Evolutionary conservation across 2,113 vertebrate species (phyloP).

Genomic region (Vulpes lagopus): DNA sequence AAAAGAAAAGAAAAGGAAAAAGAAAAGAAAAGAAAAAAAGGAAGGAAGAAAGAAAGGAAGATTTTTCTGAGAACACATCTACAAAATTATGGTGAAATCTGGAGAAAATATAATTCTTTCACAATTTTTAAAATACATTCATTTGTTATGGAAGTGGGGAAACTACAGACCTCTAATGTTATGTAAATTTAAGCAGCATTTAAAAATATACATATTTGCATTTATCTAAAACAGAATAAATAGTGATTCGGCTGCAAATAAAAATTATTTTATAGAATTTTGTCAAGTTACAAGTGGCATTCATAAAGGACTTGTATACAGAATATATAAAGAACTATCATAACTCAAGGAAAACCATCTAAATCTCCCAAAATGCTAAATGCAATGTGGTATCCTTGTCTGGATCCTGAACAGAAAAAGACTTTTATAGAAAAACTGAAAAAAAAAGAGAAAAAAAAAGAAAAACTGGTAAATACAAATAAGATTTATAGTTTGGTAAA

Average conservation of each 20-base stretch:
- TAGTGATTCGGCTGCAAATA: constrained; percentile 4
- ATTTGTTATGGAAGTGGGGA: not conserved
- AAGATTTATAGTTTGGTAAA: not conserved
- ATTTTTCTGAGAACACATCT: not conserved
- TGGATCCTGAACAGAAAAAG: not conserved
- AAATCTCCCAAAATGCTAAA: constrained; percentile 31
- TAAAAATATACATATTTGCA: not conserved
- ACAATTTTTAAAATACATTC: not conserved
- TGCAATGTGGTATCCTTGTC: not conserved
- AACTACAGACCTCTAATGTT: not conserved
- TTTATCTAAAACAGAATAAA: not conserved
- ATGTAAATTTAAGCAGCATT: not conserved
- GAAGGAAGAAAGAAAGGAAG: too few species aligned
- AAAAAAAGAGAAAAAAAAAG: not conserved
- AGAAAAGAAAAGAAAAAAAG: too few species aligned
- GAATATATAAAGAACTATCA: not conserved
- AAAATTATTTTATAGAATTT: not conserved
- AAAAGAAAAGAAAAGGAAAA: too few species aligned
- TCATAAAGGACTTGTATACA: not conserved
- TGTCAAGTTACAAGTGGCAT: not conserved
- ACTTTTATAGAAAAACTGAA: not conserved
- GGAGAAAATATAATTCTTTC: not conserved
- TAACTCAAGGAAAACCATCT: not conserved
- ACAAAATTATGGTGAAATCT: not conserved
- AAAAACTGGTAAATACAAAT: not conserved